Evolutionary conservation across 2,113 vertebrate genomes (phyloP).

Genomic region (Menidia beryllina): DNA sequence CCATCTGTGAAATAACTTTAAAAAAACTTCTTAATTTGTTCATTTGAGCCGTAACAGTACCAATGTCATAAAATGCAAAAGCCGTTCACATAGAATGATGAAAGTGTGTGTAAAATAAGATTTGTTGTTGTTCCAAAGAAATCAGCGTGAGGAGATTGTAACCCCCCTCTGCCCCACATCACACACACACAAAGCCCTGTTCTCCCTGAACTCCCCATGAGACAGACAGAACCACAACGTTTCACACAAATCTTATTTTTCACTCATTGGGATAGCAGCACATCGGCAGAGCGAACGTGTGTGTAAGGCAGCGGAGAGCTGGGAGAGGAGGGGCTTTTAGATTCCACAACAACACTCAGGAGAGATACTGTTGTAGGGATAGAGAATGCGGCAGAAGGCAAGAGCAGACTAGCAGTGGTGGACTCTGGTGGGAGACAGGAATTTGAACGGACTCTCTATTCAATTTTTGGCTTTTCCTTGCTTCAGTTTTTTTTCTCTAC

Average conservation of each 20-base stretch:
- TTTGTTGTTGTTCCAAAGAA: background rate
- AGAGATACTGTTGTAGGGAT: conserved; percentile 43
- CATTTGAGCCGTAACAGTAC: no score
- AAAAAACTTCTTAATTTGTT: no score
- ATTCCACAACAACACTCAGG: conserved; percentile 56
- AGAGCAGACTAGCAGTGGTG: conserved; percentile 44
- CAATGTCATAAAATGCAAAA: no score
- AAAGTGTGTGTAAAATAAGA: background rate
- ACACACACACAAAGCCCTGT: background rate
- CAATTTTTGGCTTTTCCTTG: background rate
- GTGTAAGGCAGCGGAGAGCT: conserved; percentile 15
- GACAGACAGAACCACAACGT: conserved; percentile 21
- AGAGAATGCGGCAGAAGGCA: conserved; percentile 72
- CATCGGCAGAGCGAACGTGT: conserved; percentile 11
- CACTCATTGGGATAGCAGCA: conserved; percentile 13
- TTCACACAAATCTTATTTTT: conserved; percentile 37
- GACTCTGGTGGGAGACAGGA: conserved; percentile 24
- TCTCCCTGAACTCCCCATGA: conserved; percentile 12
- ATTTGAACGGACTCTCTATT: conserved; percentile 22
- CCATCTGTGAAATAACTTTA: no score
- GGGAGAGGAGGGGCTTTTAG: conserved; percentile 60
- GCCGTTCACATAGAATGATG: no score
- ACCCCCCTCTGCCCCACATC: no score
- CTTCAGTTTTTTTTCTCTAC: background rate
- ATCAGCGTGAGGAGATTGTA: background rate